phyloP scores from a whole-genome alignment of 2,797 vertebrate genomes.

The Poeciliopsis infans region DNA sequence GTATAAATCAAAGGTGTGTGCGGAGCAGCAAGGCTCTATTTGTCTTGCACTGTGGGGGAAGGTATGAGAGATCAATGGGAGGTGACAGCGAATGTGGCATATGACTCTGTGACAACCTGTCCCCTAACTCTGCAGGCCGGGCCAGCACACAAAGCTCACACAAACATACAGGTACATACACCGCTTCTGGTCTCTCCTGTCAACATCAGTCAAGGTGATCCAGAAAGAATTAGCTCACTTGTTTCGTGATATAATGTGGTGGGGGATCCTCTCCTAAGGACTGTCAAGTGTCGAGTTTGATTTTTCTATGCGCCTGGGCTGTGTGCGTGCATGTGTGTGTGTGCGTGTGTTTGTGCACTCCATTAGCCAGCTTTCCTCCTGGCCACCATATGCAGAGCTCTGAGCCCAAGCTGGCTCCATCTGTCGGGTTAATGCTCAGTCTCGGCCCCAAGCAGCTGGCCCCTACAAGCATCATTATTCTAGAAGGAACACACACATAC shows the following conservation, averaged over 20 bases:
- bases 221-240: slow-evolving; percentile 42
- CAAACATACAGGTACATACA: slow-evolving; percentile 15
- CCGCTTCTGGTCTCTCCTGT: slow-evolving; percentile 30
- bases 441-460: slow-evolving; percentile 83
- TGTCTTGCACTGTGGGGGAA: slow-evolving; percentile 59
- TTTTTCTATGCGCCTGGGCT: slow-evolving; percentile 20
- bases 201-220: slow-evolving; percentile 37
- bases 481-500: slow-evolving; percentile 46
- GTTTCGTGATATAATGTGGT: slow-evolving; percentile 56
- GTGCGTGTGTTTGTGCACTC: slow-evolving; percentile 33
- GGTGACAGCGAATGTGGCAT: slow-evolving; percentile 73
- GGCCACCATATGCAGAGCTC: slow-evolving; percentile 80
- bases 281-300: slow-evolving; percentile 39
- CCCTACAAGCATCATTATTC: slow-evolving; percentile 81
- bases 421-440: slow-evolving; percentile 81
- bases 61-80: slow-evolving; percentile 69
- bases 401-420: slow-evolving; percentile 82
- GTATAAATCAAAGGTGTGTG: slow-evolving; percentile 55
- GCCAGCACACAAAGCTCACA: slow-evolving; percentile 7
- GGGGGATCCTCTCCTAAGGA: slow-evolving; percentile 29
- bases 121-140: slow-evolving; percentile 41
- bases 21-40: slow-evolving; percentile 54
- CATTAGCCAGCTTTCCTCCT: slow-evolving; percentile 77
- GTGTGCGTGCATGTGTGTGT: slow-evolving; percentile 9
- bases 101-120: slow-evolving; percentile 60